Percentiles rank a stretch among this genome's conserved stretches.
Evolutionary conservation across 2,113 vertebrate genomes (phyloP).

Genomic region (Baryphthengus martii): DNA sequence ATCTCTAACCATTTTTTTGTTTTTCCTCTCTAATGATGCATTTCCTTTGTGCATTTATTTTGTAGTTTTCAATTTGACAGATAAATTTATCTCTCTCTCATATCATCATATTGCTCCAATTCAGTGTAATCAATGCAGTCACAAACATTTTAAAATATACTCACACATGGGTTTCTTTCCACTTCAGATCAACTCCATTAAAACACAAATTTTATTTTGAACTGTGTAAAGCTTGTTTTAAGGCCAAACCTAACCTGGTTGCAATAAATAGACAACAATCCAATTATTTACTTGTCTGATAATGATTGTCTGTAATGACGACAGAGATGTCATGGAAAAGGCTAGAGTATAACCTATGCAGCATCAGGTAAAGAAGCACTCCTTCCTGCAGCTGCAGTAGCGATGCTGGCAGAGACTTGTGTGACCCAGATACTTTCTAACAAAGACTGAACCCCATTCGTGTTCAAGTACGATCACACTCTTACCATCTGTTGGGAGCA

Average conservation of each 20-base stretch:
- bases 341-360: background rate
- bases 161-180: background rate
- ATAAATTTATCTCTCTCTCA: background rate
- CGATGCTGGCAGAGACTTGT: constrained; percentile 21
- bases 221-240: background rate
- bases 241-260: background rate
- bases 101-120: background rate
- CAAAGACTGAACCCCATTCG: background rate
- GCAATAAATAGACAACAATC: background rate
- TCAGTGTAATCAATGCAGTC: background rate
- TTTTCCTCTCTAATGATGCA: background rate
- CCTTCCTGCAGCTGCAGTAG: background rate
- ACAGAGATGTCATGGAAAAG: background rate
- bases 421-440: constrained; percentile 1
- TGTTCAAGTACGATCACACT: background rate
- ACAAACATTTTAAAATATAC: background rate
- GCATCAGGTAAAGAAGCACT: background rate
- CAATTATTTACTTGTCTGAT: background rate
- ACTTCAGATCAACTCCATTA: background rate
- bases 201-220: background rate
- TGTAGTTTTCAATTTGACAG: background rate
- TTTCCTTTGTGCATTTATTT: background rate
- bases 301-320: background rate
- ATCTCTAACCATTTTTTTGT: background rate
- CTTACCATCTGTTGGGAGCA: background rate